Evolutionary conservation across 1,140 invertebrate species (phyloP).

Genomic region (Scaptomyza hsui): DNA sequence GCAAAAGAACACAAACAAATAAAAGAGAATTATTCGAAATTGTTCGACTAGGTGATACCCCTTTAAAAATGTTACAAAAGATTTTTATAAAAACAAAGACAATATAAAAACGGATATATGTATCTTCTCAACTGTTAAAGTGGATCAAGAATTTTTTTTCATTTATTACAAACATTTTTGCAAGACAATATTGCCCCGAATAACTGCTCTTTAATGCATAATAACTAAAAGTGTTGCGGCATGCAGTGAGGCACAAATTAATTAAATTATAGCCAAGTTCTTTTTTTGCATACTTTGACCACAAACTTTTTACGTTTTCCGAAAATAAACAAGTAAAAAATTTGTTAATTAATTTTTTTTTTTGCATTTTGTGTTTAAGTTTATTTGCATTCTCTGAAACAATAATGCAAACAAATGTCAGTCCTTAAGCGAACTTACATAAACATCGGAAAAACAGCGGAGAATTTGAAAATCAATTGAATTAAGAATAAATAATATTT

Average conservation of each 20-base stretch:
- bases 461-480: too few species aligned
- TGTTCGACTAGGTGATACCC: too few species aligned
- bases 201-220: not conserved
- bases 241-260: not conserved
- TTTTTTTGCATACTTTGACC: not conserved
- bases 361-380: not conserved
- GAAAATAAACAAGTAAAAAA: slow-evolving; percentile 22
- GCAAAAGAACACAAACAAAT: too few species aligned
- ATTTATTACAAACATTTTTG: not conserved
- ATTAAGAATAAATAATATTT: too few species aligned
- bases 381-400: not conserved
- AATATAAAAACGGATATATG: too few species aligned
- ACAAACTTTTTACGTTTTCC: slow-evolving; percentile 21
- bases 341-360: slow-evolving; percentile 23
- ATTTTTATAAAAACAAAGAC: too few species aligned
- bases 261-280: not conserved
- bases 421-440: too few species aligned
- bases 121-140: too few species aligned
- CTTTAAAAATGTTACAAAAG: too few species aligned
- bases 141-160: not conserved
- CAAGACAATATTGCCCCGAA: not conserved
- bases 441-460: too few species aligned
- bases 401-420: too few species aligned
- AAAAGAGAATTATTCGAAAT: not conserved
- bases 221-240: not conserved